Evolutionary conservation across 2,113 vertebrate species (phyloP), one percentile per base, ranked within the genome.

Genomic region (Microtus montanus): DNA sequence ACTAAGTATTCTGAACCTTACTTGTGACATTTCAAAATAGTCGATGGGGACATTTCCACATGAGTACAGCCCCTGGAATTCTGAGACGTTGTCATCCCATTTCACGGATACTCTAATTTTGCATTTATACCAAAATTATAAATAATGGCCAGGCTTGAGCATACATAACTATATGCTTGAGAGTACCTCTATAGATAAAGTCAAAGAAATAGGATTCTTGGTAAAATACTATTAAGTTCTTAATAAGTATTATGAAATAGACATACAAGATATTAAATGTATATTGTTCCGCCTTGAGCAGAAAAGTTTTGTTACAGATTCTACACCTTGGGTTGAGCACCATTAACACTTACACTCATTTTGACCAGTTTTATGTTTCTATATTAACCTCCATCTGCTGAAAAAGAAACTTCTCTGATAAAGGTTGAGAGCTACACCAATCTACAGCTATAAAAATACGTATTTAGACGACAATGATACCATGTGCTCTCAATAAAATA

Each of bases 161-260:
- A 66, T 63, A 15, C 49, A 19, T 83, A 54, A 47, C 2, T 85
- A 4, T 4, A 68, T 30, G 35, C 41, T 24, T 68, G 20, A 83
- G n/a, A 92, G 2, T n/a, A 47, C 0, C 9, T 70, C 64, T 64
- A 54, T 66, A 1, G 49, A 52, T 68, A 88, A 91, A 73, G 33
- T 75, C 30, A 87, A n/a, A 83, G 26, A 90, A 94, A 5, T n/a
- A 17, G 12, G 78, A 66, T 77, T 93, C 63, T 82, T 3, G 41
- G 61, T 87, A 12, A 74, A 87, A 73, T 33, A 89, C 6, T 54
- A 68, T 92, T 94, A 77, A 95, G 64, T 83, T 87, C 47, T 92
- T 95, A 82, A 75, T 86, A 86, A 82, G 61, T 61, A 1, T 79
- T 88, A 63, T 19, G 71, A 68, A 41, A 73, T 73, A 87, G 17